Conservation (phyloP, 2,888 invertebrate species). For the Desoria tigrina region DNA sequence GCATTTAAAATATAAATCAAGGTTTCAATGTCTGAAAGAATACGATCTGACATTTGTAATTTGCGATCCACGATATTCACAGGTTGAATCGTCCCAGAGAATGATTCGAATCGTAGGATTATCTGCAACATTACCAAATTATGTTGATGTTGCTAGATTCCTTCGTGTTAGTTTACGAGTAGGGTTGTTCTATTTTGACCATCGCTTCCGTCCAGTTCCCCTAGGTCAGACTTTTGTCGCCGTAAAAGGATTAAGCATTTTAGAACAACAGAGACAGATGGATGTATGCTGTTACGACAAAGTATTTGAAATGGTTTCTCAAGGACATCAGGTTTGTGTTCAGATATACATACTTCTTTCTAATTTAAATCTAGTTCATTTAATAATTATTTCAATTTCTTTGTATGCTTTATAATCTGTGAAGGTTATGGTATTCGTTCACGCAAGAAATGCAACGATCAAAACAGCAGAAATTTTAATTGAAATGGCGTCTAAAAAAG, state of each 20-base stretch:
- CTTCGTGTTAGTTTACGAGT: constrained; percentile 87
- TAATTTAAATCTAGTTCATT: too few relatives aligned
- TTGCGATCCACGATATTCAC: constrained; percentile 25
- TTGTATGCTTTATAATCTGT: background rate
- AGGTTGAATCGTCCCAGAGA: constrained; percentile 82
- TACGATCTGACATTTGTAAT: too few relatives aligned
- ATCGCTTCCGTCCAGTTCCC: constrained; percentile 92
- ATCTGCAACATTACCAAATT: constrained; percentile 97
- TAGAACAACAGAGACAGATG: constrained; percentile 72
- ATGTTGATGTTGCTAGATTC: constrained; percentile 92
- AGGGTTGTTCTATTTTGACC: constrained; percentile 92
- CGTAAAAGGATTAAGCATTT: constrained; percentile 68
- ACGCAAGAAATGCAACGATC: constrained; percentile 89
- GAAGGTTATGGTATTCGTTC: constrained; percentile 42
- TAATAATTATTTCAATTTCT: background rate
- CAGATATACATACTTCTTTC: too few relatives aligned
- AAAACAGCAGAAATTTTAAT: constrained; percentile 81
- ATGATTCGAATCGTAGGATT: constrained; percentile 97
- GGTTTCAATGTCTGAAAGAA: background rate
- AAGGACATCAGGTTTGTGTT: constrained; percentile 77
- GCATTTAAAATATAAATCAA: background rate
- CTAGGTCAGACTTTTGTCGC: constrained; percentile 88
- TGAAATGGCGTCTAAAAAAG: constrained; percentile 76
- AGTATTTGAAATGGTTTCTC: constrained; percentile 77
- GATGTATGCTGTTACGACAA: constrained; percentile 92